Evolutionary conservation across 2,888 invertebrate genomes (phyloP).

Genomic region (Priapulus caudatus): DNA sequence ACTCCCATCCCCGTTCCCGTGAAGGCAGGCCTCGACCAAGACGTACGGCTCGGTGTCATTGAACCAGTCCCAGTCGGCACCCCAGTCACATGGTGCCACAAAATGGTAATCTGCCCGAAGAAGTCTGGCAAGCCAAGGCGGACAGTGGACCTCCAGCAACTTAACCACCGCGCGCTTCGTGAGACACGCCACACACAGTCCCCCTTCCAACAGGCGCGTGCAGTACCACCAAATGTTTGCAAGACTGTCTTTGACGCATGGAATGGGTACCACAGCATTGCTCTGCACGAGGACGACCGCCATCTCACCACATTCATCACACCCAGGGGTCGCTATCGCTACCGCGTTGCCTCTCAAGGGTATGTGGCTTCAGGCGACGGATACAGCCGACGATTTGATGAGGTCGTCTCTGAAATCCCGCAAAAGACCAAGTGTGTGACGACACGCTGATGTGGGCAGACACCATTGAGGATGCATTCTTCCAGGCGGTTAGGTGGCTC

Average conservation of each 20-base stretch:
- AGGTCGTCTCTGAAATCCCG: conserved; percentile 4
- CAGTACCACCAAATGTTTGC: too few relatives aligned
- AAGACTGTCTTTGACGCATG: too few relatives aligned
- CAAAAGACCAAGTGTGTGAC: conserved; percentile 14
- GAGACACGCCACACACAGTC: conserved; percentile 12
- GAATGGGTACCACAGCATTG: too few relatives aligned
- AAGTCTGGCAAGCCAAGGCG: conserved; percentile 17
- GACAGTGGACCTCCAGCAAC: conserved; percentile 17
- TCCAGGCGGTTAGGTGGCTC: conserved; percentile 19
- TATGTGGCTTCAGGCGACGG: conserved; percentile 15
- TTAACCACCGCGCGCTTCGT: conserved; percentile 7
- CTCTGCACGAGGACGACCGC: conserved; percentile 13
- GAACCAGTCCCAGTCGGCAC: conserved; percentile 22
- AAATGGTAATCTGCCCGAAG: conserved; percentile 22
- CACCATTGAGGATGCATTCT: conserved; percentile 17
- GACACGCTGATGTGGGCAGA: conserved; percentile 20
- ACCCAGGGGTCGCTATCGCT: conserved; percentile 23
- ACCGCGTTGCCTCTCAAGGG: conserved; percentile 22
- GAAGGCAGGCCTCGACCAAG: conserved; percentile 24
- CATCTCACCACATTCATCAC: too few relatives aligned
- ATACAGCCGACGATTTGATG: conserved; percentile 6
- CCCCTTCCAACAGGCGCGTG: too few relatives aligned
- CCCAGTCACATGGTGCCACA: conserved; percentile 25
- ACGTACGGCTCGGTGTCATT: conserved; percentile 21
- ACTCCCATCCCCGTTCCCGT: conserved; percentile 27